phyloP scores from a whole-genome alignment of 2,113 vertebrate species.

The Danio rerio region GRCz12tu NC_133196.1:13417501-13418000 shows the following conservation, averaged over 20 bases:
- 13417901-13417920: constrained; percentile 12
- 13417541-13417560: constrained; percentile 63
- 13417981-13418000: background rate
- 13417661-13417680: constrained; percentile 64
- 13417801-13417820: constrained; percentile 24
- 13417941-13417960: background rate
- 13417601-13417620: constrained; percentile 71
- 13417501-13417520: constrained; percentile 69
- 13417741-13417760: constrained; percentile 34
- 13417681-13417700: constrained; percentile 60
- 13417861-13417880: background rate
- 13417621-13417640: constrained; percentile 67
- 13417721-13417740: constrained; percentile 50
- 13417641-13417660: constrained; percentile 65
- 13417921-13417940: constrained; percentile 8
- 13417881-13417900: constrained; percentile 32
- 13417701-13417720: constrained; percentile 47
- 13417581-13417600: constrained; percentile 64
- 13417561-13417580: constrained; percentile 73
- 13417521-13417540: constrained; percentile 68
- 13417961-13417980: background rate
- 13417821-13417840: constrained; percentile 24
- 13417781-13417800: constrained; percentile 19
- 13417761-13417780: constrained; percentile 36
- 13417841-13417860: constrained; percentile 2